A percentile compares a stretch with the other conserved stretches of the same genome.
Evolutionary conservation across 2,113 vertebrate genomes (phyloP).

Genomic region (Barbus barbus): DNA sequence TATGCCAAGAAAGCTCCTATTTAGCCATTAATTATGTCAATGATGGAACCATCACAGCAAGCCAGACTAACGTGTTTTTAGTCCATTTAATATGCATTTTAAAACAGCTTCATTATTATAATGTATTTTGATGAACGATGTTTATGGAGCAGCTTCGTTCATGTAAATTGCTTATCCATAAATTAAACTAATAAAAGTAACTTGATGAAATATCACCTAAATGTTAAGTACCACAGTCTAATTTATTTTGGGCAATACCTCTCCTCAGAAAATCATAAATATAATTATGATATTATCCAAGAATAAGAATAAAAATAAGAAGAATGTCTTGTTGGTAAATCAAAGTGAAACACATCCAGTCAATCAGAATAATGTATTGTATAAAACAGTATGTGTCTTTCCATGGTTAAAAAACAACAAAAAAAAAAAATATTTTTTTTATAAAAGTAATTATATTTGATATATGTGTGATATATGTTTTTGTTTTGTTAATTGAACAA

Average conservation of each 20-base stretch:
- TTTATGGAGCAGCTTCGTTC: slow-evolving; percentile 73
- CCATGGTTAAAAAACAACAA: too few relatives aligned
- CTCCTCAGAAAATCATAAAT: slow-evolving; percentile 61
- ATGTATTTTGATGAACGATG: slow-evolving; percentile 84
- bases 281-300: slow-evolving; percentile 62
- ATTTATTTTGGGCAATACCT: slow-evolving; percentile 65
- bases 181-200: slow-evolving; percentile 80
- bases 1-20: slow-evolving; percentile 63
- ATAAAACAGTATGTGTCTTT: too few relatives aligned
- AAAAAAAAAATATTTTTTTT: too few relatives aligned
- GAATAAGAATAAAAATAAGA: slow-evolving; percentile 39
- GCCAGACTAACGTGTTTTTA: slow-evolving; percentile 73
- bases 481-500: background rate
- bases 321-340: too few relatives aligned
- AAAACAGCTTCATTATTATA: slow-evolving; percentile 82
- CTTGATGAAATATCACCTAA: slow-evolving; percentile 78
- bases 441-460: too few relatives aligned
- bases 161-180: slow-evolving; percentile 80
- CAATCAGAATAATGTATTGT: too few relatives aligned
- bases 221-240: slow-evolving; percentile 72
- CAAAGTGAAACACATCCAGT: too few relatives aligned
- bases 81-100: slow-evolving; percentile 80
- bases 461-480: background rate
- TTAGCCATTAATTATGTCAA: slow-evolving; percentile 73
- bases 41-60: slow-evolving; percentile 58